Conservation (phyloP, 2,888 invertebrate genomes). For the Endomychus coccineus region DNA sequence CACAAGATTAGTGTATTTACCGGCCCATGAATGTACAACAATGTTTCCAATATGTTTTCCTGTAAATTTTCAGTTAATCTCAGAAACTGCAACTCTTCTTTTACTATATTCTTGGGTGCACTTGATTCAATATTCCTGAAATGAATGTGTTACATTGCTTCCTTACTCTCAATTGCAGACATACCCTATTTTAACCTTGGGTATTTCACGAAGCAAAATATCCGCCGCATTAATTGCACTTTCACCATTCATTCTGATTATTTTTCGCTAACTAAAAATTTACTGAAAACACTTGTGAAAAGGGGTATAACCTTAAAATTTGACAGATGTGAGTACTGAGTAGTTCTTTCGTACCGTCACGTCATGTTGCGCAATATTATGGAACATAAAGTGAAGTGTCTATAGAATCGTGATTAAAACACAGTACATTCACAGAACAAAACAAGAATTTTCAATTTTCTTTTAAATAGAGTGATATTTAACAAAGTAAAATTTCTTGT, state of each 20-base stretch:
- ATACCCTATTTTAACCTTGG: constrained; percentile 55
- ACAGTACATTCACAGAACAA: no score
- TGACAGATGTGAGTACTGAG: no score
- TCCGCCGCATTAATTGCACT: constrained; percentile 55
- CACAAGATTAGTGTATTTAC: constrained; percentile 43
- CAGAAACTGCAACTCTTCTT: constrained; percentile 69
- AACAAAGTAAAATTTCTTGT: no score
- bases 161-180: neutral
- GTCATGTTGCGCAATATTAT: no score
- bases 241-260: constrained; percentile 52
- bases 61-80: constrained; percentile 62
- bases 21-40: constrained; percentile 67
- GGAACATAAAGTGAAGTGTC: no score
- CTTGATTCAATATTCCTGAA: constrained; percentile 17
- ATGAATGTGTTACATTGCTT: constrained; percentile 6
- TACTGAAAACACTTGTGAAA: no score
- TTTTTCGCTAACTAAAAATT: no score
- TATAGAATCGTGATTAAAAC: no score
- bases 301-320: no score
- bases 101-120: constrained; percentile 42
- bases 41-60: constrained; percentile 64
- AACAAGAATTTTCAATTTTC: no score
- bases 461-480: no score
- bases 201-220: constrained; percentile 56
- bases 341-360: no score